Evolutionary conservation across 2,888 invertebrate genomes (phyloP), one percentile per base, ranked within the genome.

Genomic region (Timema podura): DNA sequence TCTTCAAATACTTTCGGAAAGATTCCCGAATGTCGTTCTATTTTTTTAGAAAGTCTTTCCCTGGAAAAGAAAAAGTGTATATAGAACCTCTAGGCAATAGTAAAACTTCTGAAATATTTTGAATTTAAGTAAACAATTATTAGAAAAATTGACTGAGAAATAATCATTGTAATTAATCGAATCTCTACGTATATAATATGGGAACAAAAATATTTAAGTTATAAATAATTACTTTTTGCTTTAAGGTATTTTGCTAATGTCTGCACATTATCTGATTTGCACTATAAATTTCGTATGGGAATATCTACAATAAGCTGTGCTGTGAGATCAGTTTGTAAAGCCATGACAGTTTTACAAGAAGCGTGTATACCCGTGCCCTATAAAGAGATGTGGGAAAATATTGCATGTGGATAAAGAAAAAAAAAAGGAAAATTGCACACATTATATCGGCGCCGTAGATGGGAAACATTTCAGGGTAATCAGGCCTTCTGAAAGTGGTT

Each of bases 201-300:
- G 3, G 3, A 30, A 30, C 30, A 30, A 30, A 30, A 30, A 30
- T 30, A 30, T 2, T 30, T 30, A 30, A 30, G 30, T 2, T 30
- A 30, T 30, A 30, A 30, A 30, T 30, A 30, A 30, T 30, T 1
- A 30, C 30, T 30, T 30, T 30, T 30, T 30, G n/a, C 30, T 75
- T 74, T 68, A 57, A 75, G 75, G 71, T 74, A 76, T 73, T 69
- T 76, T 45, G 75, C 75, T 49, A 74, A 45, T 44, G 75, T 75
- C 7, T 76, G 75, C 71, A 73, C 74, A 15, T 75, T 75, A 49
- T 75, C 74, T 30, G 73, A 75, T 64, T 74, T 75, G 15, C 75
- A 74, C 69, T 75, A 75, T 64, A 68, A 65, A 57, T 75, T 68
- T 69, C 59, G 74, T 69, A 65, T 75, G 64, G 76, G 75, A 44